Evolutionary conservation across 2,888 invertebrate genomes (phyloP), one percentile per base, ranked within the genome.

Genomic region (Molanna angustata): DNA sequence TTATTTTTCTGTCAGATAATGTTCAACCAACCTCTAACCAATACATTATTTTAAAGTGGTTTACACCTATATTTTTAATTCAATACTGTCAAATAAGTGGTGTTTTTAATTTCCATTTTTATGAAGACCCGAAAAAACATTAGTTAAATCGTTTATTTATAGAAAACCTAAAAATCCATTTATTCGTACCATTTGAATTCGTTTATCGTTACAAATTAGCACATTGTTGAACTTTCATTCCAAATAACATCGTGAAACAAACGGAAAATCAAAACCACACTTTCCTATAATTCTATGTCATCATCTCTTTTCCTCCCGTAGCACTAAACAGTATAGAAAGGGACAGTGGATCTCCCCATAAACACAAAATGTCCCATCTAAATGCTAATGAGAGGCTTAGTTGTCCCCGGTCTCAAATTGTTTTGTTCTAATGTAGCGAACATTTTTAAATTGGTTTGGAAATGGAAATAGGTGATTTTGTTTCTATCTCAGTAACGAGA

Each of bases 361-460:
- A 50, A 43, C 50, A 43, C 37, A 43, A 50, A 50, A 43, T 50
- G 44, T 43, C 27, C 50, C 50, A 50, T 50, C 50, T 50, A 50
- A 50, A 50, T 50, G 50, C 50, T 50, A 50, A 50, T 50, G 18
- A 41, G 37, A 9, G 50, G 50, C 43, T 50, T 50, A 50, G 50
- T 42, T 35, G 33, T 43, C 18, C 50, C 21, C 20, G 42, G 35
- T 21, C 43, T 43, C 50, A 50, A 50, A 50, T 50, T 50, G 50
- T 50, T 50, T 50, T 44, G 50, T 37, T 43, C 50, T 21, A 27
- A 21, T 21, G 41, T 21, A 17, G 41, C 19, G 43, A 50, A 27
- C 42, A 50, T 50, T 50, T 50, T 50, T 50, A 37, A 50, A 50
- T 43, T 50, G 43, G 50, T 31, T 42, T 33, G 42, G 49, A 40